These are phyloP conservation scores for Lamellibrachia luymesi DNA, from an alignment of 1,140 invertebrate genomes.

Conservation along the genomic window DNA sequence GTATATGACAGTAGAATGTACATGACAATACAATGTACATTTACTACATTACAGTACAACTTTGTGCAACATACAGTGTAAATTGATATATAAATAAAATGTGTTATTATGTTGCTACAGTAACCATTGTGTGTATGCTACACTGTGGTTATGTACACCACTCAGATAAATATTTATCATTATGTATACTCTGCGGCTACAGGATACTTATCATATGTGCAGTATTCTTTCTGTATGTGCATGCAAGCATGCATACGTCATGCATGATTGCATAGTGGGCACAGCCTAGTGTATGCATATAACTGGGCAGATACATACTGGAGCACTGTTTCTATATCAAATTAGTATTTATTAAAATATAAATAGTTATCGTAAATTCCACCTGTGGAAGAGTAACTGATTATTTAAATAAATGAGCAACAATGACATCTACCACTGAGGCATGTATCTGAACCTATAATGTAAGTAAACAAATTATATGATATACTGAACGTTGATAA, in stretches of 20 bases:
- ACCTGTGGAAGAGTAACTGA: too few relatives aligned
- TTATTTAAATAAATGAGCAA: too few relatives aligned
- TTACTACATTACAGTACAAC: too few relatives aligned
- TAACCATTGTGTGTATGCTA: not conserved
- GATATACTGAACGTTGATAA: too few relatives aligned
- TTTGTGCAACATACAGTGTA: not conserved
- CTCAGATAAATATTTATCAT: constrained; percentile 1
- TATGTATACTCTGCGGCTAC: too few relatives aligned
- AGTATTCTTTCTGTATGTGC: not conserved
- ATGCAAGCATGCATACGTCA: not conserved
- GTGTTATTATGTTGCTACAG: not conserved
- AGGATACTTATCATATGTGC: too few relatives aligned
- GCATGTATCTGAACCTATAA: too few relatives aligned
- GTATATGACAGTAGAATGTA: not conserved
- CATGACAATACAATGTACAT: not conserved
- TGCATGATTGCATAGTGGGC: not conserved
- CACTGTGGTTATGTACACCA: not conserved
- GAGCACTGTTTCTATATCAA: not conserved
- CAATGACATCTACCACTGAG: too few relatives aligned
- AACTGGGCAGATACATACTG: not conserved
- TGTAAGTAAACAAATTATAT: too few relatives aligned
- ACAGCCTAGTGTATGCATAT: not conserved
- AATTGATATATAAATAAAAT: not conserved
- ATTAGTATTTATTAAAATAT: too few relatives aligned
- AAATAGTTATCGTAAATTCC: too few relatives aligned